Evolutionary conservation across 2,113 vertebrate genomes (phyloP).

Genomic region (Ahaetulla prasina): DNA sequence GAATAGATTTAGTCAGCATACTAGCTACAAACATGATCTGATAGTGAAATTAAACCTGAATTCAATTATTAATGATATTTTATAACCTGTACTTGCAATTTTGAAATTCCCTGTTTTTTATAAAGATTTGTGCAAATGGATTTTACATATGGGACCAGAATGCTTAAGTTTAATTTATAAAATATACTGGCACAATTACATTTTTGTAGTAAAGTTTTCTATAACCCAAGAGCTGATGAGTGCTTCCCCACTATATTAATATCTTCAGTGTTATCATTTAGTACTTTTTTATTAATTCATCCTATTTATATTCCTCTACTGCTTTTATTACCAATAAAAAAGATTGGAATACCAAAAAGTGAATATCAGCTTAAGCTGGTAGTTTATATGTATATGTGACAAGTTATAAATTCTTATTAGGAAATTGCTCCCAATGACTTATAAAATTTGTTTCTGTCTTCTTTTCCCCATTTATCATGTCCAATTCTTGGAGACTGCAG

Average conservation of each 20-base stretch:
- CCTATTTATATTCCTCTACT: background rate
- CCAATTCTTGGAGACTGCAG: background rate
- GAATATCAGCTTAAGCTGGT: background rate
- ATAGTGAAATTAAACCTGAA: background rate
- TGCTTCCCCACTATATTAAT: constrained; percentile 1
- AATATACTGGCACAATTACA: background rate
- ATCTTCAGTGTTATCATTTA: background rate
- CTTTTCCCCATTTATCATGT: background rate
- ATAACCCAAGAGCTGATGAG: background rate
- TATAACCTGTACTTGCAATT: background rate
- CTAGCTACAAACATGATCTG: background rate
- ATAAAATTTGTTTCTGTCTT: background rate
- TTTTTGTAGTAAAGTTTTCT: background rate
- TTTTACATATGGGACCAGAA: background rate
- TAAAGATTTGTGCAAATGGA: constrained; percentile 11
- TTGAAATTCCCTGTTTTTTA: background rate
- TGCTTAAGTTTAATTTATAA: background rate
- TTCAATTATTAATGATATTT: background rate
- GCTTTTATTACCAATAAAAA: background rate
- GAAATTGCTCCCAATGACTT: constrained; percentile 14
- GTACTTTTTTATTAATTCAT: background rate
- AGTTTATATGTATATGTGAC: constrained; percentile 23
- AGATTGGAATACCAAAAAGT: constrained; percentile 6
- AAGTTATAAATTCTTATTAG: background rate
- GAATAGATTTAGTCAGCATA: background rate